Evolutionary conservation across 23 tunicate species (phyloP).

Genomic region (Botrylloides violaceus): DNA sequence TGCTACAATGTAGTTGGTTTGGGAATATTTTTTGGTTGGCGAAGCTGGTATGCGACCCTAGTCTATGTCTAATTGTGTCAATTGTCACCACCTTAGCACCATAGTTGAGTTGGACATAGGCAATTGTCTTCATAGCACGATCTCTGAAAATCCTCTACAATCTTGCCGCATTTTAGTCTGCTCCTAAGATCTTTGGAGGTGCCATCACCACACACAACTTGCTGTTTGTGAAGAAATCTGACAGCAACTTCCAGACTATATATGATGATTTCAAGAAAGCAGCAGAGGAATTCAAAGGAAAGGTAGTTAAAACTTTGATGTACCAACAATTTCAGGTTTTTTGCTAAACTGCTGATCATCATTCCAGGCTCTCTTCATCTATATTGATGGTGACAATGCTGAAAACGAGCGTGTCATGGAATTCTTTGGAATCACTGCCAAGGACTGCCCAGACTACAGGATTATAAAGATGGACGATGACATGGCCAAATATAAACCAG

Average conservation of each 20-base stretch:
- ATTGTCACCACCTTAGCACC: too few relatives aligned
- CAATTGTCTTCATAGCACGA: neutral
- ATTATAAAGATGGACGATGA: slow-evolving; percentile 97
- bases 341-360: neutral
- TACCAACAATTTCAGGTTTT: neutral
- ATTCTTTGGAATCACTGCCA: slow-evolving; percentile 81
- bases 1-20: too few relatives aligned
- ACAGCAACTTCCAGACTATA: slow-evolving; percentile 27
- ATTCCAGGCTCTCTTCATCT: slow-evolving; percentile 74
- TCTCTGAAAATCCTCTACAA: too few relatives aligned
- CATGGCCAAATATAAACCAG: slow-evolving; percentile 99
- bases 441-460: slow-evolving; percentile 71
- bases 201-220: slow-evolving; percentile 77
- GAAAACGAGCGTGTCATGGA: slow-evolving; percentile 97
- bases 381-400: slow-evolving; percentile 75
- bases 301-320: slow-evolving; percentile 26
- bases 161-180: slow-evolving; percentile 53
- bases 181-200: slow-evolving; percentile 99
- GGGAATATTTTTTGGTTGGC: too few relatives aligned
- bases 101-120: neutral
- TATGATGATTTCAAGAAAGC: slow-evolving; percentile 47
- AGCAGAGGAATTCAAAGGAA: slow-evolving; percentile 85
- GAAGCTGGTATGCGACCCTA: too few relatives aligned
- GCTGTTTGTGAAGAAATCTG: slow-evolving; percentile 74
- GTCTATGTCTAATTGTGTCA: too few relatives aligned